Base-by-base conservation (phyloP, 2,888 invertebrate genomes). In the Ectemnius cavifrons region DNA sequence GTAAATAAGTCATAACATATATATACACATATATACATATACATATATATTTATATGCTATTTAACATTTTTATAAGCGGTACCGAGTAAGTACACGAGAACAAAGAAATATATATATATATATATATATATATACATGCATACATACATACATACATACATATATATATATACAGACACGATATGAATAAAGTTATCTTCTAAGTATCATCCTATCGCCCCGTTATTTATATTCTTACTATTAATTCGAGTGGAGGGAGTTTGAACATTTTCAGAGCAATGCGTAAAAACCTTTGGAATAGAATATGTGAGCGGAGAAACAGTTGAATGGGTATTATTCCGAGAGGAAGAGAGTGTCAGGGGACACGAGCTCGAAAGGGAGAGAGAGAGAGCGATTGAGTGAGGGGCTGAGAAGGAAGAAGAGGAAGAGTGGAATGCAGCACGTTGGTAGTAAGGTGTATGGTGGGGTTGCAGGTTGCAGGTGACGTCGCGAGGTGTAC, bases 61-160 rank as follows among this genome's bases (percentile, higher is more conserved):
- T 84, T 84, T 86, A 86, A 81, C 80, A 86, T 79, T 86, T 86
- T 86, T 86, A 83, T 83, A 82, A 80, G 66, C 67, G 23, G 58
- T 78, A 70, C 68, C 58, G 63, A 81, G 56, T 75, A 75, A 74
- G 65, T 67, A 64, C 73, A 13, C 52, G 56, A 66, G 62, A 73
- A 80, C 69, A 75, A 37, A 8, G 37, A 37, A 37, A 37, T 37
- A 37, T 71, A 71, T 27, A 69, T 52, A 57, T 63, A 71, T 61
- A 75, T 14, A 70, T 23, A 63, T 57, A 14, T 23, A 58, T 47
- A 66, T 3, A 23, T 0, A 23, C 23, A 23, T 23, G 2, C 23
- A 37, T 37, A 37, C 67, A 71, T 27, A 69, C 46, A 57, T n/a
- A n/a, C n/a, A n/a, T n/a, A n/a, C n/a, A n/a, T n/a, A n/a, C n/a